Evolutionary conservation across 2,113 vertebrate genomes (phyloP).

Genomic region (Axis porcinus): DNA sequence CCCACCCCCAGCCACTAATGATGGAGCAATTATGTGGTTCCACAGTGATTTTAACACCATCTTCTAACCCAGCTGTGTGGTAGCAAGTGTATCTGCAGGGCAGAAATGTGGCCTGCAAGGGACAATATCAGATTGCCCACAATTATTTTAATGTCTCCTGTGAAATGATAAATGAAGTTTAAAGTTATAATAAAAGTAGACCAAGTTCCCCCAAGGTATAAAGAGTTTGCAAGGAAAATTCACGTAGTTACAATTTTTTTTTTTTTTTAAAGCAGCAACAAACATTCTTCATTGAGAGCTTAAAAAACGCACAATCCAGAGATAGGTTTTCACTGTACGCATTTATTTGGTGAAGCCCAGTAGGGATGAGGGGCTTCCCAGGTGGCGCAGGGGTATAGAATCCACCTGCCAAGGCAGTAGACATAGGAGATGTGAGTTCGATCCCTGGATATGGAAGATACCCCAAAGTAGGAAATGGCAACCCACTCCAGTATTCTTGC

Average conservation of each 20-base stretch:
- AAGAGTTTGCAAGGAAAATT: constrained; percentile 21
- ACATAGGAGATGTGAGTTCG: not conserved
- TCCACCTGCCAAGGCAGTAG: not conserved
- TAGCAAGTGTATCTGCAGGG: constrained; percentile 12
- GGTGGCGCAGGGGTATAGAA: not conserved
- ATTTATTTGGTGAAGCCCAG: not conserved
- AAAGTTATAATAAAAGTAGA: constrained; percentile 43
- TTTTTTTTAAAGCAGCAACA: not conserved
- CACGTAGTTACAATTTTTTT: not conserved
- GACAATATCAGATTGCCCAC: constrained; percentile 22
- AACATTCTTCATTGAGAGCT: not conserved
- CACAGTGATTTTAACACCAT: constrained; percentile 29
- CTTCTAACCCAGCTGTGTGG: constrained; percentile 25
- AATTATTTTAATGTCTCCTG: constrained; percentile 60
- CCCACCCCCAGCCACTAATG: not conserved
- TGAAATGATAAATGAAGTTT: constrained; percentile 60
- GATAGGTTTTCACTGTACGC: not conserved
- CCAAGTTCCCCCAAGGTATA: not conserved
- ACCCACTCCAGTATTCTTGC: not conserved
- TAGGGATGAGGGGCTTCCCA: not conserved
- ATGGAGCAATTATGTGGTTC: constrained; percentile 28
- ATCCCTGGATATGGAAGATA: not conserved
- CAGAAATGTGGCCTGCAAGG: constrained; percentile 32
- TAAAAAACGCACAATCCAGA: not conserved
- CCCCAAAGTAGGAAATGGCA: not conserved